These are phyloP conservation scores for Pedionomus torquatus DNA, from an alignment of 2,113 vertebrate genomes.

Conservation along the genomic window DNA sequence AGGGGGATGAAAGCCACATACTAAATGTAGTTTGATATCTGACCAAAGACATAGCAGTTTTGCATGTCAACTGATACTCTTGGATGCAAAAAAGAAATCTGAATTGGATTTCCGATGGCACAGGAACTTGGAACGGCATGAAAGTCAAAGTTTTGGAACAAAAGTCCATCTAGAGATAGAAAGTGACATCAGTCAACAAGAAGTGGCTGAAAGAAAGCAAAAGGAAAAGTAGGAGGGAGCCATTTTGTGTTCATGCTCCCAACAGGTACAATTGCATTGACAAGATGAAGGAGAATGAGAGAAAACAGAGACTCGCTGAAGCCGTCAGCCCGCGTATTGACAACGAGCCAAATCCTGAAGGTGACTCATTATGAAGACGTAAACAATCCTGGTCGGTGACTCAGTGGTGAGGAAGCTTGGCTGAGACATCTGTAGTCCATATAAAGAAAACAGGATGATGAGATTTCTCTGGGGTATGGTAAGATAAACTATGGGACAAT, in stretches of 20 bases:
- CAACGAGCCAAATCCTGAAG: slow-evolving; percentile 36
- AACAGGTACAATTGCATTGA: slow-evolving; percentile 24
- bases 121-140: slow-evolving; percentile 35
- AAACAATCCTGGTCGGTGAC: slow-evolving; percentile 42
- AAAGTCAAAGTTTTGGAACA: slow-evolving; percentile 24
- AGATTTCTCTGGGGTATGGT: slow-evolving; percentile 67
- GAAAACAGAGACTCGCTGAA: slow-evolving; percentile 4
- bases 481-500: slow-evolving; percentile 73
- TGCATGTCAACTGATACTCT: slow-evolving; percentile 1
- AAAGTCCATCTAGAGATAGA: slow-evolving; percentile 8
- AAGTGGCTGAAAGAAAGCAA: slow-evolving; percentile 12
- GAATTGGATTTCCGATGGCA: slow-evolving; percentile 31
- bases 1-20: slow-evolving; percentile 12
- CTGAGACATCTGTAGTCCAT: slow-evolving; percentile 73
- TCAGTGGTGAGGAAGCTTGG: slow-evolving; percentile 67
- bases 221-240: slow-evolving; percentile 7
- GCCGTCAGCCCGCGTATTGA: background rate
- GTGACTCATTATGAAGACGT: slow-evolving; percentile 66
- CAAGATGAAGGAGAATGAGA: slow-evolving; percentile 48
- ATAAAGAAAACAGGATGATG: slow-evolving; percentile 76
- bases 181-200: background rate
- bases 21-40: background rate
- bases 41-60: background rate
- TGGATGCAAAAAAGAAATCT: background rate
- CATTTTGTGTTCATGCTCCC: slow-evolving; percentile 29